Percentiles rank a stretch among this genome's conserved stretches.
These are phyloP conservation scores for Leptatherina wallacei DNA, from an alignment of 2,797 vertebrate species.

Conservation along the genomic window DNA sequence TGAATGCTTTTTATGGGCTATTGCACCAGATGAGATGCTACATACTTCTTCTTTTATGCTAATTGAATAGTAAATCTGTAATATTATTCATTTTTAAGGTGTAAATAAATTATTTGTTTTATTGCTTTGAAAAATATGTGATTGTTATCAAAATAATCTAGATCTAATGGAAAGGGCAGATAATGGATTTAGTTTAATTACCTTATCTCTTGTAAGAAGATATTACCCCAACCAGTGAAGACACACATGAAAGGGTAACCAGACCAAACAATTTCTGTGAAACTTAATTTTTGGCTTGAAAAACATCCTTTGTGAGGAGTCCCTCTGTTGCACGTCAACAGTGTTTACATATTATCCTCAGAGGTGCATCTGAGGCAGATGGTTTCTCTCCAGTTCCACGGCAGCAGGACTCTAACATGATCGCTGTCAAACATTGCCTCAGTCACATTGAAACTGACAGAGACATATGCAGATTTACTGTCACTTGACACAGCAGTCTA, in stretches of 20 bases:
- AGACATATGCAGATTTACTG: conserved; percentile 42
- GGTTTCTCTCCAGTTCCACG: conserved; percentile 58
- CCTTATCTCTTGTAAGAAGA: conserved; percentile 17
- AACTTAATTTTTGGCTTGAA: conserved; percentile 40
- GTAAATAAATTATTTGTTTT: conserved; percentile 48
- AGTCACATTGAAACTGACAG: conserved; percentile 46
- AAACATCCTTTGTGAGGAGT: conserved; percentile 43
- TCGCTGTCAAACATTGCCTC: conserved; percentile 59
- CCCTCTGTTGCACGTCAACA: conserved; percentile 52
- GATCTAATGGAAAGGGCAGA: conserved; percentile 10
- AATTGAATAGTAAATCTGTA: conserved; percentile 47
- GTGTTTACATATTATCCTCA: conserved; percentile 68
- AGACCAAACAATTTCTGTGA: conserved; percentile 26
- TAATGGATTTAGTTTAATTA: conserved; percentile 40
- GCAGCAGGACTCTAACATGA: conserved; percentile 64
- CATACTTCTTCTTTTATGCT: conserved; percentile 51
- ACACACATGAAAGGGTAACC: conserved; percentile 28
- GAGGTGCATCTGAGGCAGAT: conserved; percentile 65
- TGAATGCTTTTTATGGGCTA: conserved; percentile 55
- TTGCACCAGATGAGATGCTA: conserved; percentile 31
- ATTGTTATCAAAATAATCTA: neutral
- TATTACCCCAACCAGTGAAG: conserved; percentile 4
- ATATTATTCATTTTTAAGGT: conserved; percentile 42
- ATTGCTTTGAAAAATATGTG: conserved; percentile 16
- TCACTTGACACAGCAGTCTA: conserved; percentile 39